A percentile compares a stretch with the other conserved stretches of the same genome.
Evolutionary conservation across 2,888 invertebrate genomes (phyloP).

Genomic region (Eupithecia exiguata): DNA sequence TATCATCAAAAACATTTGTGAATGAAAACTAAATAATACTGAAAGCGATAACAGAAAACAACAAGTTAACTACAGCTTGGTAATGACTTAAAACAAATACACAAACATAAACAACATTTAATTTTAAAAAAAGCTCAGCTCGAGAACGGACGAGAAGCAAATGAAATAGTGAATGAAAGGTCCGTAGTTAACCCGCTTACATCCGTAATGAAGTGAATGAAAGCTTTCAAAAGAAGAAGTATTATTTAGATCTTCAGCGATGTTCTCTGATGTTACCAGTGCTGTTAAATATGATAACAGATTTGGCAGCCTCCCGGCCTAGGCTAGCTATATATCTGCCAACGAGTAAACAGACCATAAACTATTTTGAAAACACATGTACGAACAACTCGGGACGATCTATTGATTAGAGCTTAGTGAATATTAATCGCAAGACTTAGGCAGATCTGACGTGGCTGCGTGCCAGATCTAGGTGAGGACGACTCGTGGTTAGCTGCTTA

Average conservation of each 20-base stretch:
- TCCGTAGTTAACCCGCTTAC: no score
- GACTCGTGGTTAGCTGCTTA: slow-evolving; percentile 33
- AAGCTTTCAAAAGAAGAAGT: background rate
- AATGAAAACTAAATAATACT: background rate
- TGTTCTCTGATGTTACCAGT: background rate
- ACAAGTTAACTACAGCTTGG: background rate
- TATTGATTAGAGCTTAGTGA: slow-evolving; percentile 36
- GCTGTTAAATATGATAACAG: background rate
- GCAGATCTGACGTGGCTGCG: slow-evolving; percentile 38
- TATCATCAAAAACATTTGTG: background rate
- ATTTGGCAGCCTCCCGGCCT: background rate
- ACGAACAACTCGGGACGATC: slow-evolving; percentile 26
- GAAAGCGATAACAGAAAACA: background rate
- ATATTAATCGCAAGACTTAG: slow-evolving; percentile 39
- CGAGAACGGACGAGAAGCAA: background rate
- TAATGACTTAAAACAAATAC: background rate
- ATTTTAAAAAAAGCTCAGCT: no score
- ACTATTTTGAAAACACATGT: slow-evolving; percentile 26
- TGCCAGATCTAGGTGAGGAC: slow-evolving; percentile 36
- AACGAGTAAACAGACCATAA: slow-evolving; percentile 5
- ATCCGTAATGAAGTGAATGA: no score
- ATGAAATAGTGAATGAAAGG: no score
- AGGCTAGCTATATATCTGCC: background rate
- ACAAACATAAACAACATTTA: background rate
- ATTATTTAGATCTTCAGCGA: background rate